Base-by-base conservation (phyloP, 2,113 vertebrate genomes). In the Ammospiza caudacuta region DNA sequence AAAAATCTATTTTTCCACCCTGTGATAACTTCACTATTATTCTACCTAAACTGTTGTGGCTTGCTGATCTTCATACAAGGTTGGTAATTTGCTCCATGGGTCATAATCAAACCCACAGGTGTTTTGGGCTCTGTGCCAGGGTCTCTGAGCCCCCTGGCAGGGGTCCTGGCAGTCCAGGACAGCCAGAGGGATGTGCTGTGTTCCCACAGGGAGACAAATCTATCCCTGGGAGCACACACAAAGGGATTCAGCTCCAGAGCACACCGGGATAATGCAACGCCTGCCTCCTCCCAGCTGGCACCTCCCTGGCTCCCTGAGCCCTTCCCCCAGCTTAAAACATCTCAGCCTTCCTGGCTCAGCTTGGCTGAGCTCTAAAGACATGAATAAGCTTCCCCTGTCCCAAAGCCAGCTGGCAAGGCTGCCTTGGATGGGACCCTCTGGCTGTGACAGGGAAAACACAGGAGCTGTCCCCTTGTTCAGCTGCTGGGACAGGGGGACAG, bases 301-400 rank as follows among this genome's bases (percentile, higher is more conserved):
- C 35, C 3, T 41, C 59, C 44, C 39, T 9, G 79, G 17, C 66
- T 86, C 44, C 84, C 62, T 6, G 3, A 0, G 28, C 85, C 68
- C 80, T 61, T 29, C 55, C 67, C 68, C 46, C 37, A 2, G 44
- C 66, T 72, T 64, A 15, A 87, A 95, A 87, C 90, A 93, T 92
- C 91, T 91, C 94, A 92, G 73, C 27, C 89, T 96, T 95, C 94
- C 96, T 96, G 82, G 9, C 67, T 94, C 75, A 57, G 43, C 95
- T 95, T 96, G 95, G 96, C 95, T 95, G 96, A 78, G 90, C 31
- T 80, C 97, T 95, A 2, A 75, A 90, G 92, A 90, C 93, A 83
- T 29, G 94, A 95, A 96, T 95, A 89, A 97, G 89, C 84, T 90
- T 83, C 84, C 72, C 94, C 92, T 96, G 97, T 95, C 89, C 7